Evolutionary conservation across 2,888 invertebrate genomes (phyloP), one percentile per base, ranked within the genome.

Genomic region (Drosophila kanekoi): DNA sequence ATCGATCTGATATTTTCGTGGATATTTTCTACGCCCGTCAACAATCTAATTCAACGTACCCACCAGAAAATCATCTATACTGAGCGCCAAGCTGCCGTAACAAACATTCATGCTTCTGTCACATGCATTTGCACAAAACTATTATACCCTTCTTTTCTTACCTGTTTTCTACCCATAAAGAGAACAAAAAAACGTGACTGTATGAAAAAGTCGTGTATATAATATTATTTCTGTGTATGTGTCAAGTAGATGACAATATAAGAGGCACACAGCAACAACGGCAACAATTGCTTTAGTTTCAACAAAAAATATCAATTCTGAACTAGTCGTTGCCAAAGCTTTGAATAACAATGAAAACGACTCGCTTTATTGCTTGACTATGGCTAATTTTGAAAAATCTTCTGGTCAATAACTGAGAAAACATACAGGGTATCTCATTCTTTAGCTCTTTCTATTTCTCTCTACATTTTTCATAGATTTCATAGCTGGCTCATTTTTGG

Each of bases 121-220:
- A 10, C 16, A 3, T 13, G 16, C 14, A 45, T 1, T 13, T 6
- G n/a, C 5, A 16, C 11, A 6, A 14, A 13, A 28, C 28, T 28
- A 8, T 28, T 28, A 8, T 8, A 8, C 28, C 28, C 28, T 2
- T 23, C 2, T 28, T 23, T 23, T 28, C 2, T 2, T 3, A 8
- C 14, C 5, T 3, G 8, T 32, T 16, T 16, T 16, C 6, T 11
- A 9, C 0, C 2, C 18, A 18, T 35, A 20, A n/a, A 49, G 48
- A 35, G 48, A 35, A 54, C 28, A 41, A 32, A 81, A 84, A 85
- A 84, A 83, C 77, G 81, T 84, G 84, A 84, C 84, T 84, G 70
- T 71, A 74, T 72, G 79, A 77, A 79, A 72, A 86, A 86, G 58
- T 86, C 87, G 79, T 84, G 87, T 83, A 75, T 75, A 56, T 78